Evolutionary conservation across 2,797 vertebrate species (phyloP).

Genomic region (Pterois miles): DNA sequence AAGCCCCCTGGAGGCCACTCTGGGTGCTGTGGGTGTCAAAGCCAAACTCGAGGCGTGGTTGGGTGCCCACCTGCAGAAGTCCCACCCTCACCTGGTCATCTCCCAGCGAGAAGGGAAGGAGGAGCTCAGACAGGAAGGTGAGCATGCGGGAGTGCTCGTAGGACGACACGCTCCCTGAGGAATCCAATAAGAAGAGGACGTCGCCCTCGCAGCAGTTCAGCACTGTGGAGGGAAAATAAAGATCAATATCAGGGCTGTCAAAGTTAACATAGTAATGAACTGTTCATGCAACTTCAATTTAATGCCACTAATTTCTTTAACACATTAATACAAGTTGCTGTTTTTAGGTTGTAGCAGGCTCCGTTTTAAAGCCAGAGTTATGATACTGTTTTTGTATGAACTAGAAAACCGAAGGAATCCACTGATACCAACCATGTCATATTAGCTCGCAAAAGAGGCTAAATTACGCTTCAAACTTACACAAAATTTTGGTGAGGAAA

Average conservation of each 20-base stretch:
- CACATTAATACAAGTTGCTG: too few relatives aligned
- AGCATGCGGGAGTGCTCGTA: conserved; percentile 92
- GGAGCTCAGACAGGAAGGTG: conserved; percentile 90
- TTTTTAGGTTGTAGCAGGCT: too few relatives aligned
- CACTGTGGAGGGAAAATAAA: conserved; percentile 62
- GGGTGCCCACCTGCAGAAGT: conserved; percentile 90
- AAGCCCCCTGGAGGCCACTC: conserved; percentile 76
- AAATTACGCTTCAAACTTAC: too few relatives aligned
- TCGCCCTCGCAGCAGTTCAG: conserved; percentile 88
- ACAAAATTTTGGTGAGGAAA: too few relatives aligned
- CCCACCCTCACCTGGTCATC: conserved; percentile 88
- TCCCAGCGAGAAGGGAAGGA: conserved; percentile 87
- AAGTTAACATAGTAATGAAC: too few relatives aligned
- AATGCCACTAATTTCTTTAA: too few relatives aligned
- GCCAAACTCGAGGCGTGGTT: conserved; percentile 89
- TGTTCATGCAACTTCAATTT: too few relatives aligned
- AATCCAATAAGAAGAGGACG: conserved; percentile 93
- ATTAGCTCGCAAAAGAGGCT: too few relatives aligned
- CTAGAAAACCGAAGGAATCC: too few relatives aligned
- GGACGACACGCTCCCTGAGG: conserved; percentile 92
- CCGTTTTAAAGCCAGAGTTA: too few relatives aligned
- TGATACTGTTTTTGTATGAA: too few relatives aligned
- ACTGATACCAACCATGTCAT: too few relatives aligned
- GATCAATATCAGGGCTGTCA: background rate
- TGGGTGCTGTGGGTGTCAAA: conserved; percentile 80